Percentiles rank a stretch among this genome's conserved stretches.
Conservation (phyloP, 2,113 vertebrate genomes). For the Syngnathus typhle region DNA sequence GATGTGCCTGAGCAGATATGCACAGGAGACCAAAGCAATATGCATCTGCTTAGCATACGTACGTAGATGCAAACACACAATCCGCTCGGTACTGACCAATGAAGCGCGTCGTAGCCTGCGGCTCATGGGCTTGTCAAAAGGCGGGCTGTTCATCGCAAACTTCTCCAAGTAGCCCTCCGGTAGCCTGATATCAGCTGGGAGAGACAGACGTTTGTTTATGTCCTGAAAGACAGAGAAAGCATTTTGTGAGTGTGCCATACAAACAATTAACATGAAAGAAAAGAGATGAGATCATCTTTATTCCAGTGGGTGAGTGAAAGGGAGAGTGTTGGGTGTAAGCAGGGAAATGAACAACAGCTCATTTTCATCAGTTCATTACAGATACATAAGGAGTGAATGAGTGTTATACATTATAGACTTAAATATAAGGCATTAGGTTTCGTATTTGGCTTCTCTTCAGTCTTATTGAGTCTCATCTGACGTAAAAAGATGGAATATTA, state of each 20-base stretch:
- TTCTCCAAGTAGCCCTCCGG: constrained; percentile 79
- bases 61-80: constrained; percentile 3
- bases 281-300: not conserved
- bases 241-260: not conserved
- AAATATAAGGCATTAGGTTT: not conserved
- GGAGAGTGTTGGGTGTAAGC: not conserved
- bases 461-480: not conserved
- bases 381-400: not conserved
- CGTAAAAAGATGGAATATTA: too few species aligned
- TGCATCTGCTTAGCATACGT: constrained; percentile 15
- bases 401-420: not conserved
- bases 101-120: constrained; percentile 73
- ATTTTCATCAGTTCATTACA: not conserved
- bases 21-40: constrained; percentile 11
- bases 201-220: constrained; percentile 78
- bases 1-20: not conserved
- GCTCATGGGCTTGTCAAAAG: constrained; percentile 78
- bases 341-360: not conserved
- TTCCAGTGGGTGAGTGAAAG: not conserved
- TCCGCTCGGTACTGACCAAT: constrained; percentile 59
- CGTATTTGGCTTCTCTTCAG: not conserved
- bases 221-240: constrained; percentile 59
- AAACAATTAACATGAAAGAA: not conserved
- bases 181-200: constrained; percentile 76
- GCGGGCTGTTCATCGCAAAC: constrained; percentile 77